Evolutionary conservation across 1,140 invertebrate species (phyloP).

Genomic region (Phocides pigmalion): DNA sequence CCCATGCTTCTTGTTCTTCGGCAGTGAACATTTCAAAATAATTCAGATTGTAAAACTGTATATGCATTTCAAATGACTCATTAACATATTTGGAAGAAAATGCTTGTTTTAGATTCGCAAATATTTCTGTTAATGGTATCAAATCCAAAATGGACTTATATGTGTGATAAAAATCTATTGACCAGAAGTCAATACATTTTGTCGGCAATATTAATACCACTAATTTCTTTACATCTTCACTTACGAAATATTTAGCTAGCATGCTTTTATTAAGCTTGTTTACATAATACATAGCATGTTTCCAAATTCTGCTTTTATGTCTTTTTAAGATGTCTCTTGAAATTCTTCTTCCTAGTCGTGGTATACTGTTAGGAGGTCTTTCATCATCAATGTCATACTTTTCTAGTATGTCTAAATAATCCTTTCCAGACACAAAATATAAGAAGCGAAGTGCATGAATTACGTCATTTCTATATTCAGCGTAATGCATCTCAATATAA

Average conservation of each 20-base stretch:
- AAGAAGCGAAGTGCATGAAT: slow-evolving; percentile 38
- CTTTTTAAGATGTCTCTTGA: slow-evolving; percentile 61
- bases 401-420: slow-evolving; percentile 46
- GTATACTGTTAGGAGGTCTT: not conserved
- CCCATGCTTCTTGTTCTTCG: slow-evolving; percentile 58
- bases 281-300: slow-evolving; percentile 48
- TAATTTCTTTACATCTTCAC: slow-evolving; percentile 54
- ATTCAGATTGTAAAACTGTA: slow-evolving; percentile 46
- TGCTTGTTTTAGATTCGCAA: slow-evolving; percentile 49
- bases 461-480: slow-evolving; percentile 2
- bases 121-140: slow-evolving; percentile 47
- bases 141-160: slow-evolving; percentile 48
- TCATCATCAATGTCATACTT: not conserved
- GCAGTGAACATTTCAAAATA: slow-evolving; percentile 52
- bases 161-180: slow-evolving; percentile 37
- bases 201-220: slow-evolving; percentile 41
- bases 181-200: slow-evolving; percentile 50
- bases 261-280: slow-evolving; percentile 43
- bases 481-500: slow-evolving; percentile 30
- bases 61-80: slow-evolving; percentile 54
- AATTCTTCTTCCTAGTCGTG: slow-evolving; percentile 43
- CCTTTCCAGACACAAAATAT: slow-evolving; percentile 35
- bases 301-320: slow-evolving; percentile 52
- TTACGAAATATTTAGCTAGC: slow-evolving; percentile 43
- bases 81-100: slow-evolving; percentile 50